These are phyloP conservation scores for Platalea minor DNA, from an alignment of 2,797 vertebrate species.

Conservation along the genomic window DNA sequence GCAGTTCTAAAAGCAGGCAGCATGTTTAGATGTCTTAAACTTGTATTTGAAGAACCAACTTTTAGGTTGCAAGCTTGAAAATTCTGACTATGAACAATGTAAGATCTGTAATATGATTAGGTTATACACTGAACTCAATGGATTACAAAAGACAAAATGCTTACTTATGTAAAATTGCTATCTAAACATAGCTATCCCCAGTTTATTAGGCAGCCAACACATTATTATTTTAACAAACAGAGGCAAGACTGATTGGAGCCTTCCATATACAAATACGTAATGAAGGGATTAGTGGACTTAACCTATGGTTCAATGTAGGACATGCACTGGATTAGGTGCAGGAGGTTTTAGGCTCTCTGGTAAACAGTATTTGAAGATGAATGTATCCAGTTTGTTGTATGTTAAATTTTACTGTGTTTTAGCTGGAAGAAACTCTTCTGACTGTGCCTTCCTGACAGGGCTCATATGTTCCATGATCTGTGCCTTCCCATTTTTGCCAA, in stretches of 20 bases:
- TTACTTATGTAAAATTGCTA: conserved; percentile 6
- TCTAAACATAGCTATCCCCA: not conserved
- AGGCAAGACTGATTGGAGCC: conserved; percentile 40
- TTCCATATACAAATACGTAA: conserved; percentile 9
- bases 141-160: not conserved
- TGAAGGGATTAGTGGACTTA: conserved; percentile 18
- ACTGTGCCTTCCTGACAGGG: not conserved
- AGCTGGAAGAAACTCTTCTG: not conserved
- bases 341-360: not conserved
- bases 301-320: not conserved
- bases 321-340: not conserved
- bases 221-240: conserved; percentile 45
- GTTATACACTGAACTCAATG: not conserved
- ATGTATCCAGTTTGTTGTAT: not conserved
- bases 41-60: not conserved
- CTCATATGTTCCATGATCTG: not conserved
- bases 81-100: not conserved
- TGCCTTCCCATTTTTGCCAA: not conserved
- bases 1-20: not conserved
- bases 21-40: not conserved
- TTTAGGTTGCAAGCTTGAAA: not conserved
- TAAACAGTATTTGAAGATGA: not conserved
- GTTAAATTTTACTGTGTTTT: conserved; percentile 8
- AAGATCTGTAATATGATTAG: not conserved
- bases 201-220: conserved; percentile 11